These are phyloP conservation scores for Polyommatus iphigenia DNA, from an alignment of 2,888 invertebrate species.

Conservation along the genomic window DNA sequence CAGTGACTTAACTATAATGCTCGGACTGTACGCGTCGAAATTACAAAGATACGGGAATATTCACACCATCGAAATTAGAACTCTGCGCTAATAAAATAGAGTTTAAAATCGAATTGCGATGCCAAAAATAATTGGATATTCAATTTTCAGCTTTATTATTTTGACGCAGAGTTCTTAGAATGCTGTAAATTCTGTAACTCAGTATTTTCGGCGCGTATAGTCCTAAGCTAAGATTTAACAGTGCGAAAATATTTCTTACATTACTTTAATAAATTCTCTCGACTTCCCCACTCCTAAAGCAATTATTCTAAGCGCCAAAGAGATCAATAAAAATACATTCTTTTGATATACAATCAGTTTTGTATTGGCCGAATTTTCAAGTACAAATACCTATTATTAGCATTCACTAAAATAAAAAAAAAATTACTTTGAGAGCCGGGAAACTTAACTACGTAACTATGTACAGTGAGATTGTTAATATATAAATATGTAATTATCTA, in stretches of 20 bases:
- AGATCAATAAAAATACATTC: conserved; percentile 78
- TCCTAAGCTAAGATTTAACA: conserved; percentile 63
- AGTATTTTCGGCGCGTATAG: not conserved
- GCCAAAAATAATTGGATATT: not conserved
- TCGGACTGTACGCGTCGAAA: conserved; percentile 23
- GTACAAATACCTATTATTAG: conserved; percentile 68
- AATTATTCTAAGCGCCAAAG: conserved; percentile 71
- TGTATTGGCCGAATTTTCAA: conserved; percentile 74
- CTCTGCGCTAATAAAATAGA: not conserved
- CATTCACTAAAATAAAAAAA: conserved; percentile 67
- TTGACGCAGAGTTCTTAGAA: not conserved
- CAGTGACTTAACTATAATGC: conserved; percentile 20
- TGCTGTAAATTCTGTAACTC: not conserved
- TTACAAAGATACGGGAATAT: conserved; percentile 1
- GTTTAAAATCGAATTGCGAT: not conserved
- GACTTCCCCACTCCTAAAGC: conserved; percentile 79
- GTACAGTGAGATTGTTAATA: conserved; percentile 77
- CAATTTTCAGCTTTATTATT: not conserved
- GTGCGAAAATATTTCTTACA: conserved; percentile 79
- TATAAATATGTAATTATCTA: conserved; percentile 75
- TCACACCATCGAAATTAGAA: too few species aligned
- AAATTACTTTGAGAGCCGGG: conserved; percentile 81
- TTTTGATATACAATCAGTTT: conserved; percentile 68
- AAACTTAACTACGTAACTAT: conserved; percentile 72
- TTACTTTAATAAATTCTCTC: conserved; percentile 77